Evolutionary conservation across 2,888 invertebrate species (phyloP).

Genomic region (Callimorpha dominula): DNA sequence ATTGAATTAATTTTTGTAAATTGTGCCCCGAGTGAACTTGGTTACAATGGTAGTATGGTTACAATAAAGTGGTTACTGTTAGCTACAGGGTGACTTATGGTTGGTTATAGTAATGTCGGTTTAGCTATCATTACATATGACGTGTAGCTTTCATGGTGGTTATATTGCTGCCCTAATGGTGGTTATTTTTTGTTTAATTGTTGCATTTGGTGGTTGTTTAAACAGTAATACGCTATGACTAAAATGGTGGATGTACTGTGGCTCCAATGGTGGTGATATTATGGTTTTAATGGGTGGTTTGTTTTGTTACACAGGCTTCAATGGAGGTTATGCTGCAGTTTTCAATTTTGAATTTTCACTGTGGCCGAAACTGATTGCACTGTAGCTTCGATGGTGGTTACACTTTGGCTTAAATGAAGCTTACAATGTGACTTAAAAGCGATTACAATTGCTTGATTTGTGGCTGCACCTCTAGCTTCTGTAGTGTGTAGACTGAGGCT

Average conservation of each 20-base stretch:
- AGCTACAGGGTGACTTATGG: not conserved
- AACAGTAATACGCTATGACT: not conserved
- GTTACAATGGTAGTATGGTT: not conserved
- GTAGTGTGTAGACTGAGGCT: not conserved
- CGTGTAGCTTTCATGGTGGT: not conserved
- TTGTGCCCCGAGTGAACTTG: not conserved
- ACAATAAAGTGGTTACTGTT: not conserved
- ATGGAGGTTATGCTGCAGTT: not conserved
- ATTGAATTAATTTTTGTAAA: too few relatives aligned
- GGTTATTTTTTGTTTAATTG: not conserved
- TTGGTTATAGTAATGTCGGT: not conserved
- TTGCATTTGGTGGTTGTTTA: not conserved
- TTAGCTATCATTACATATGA: not conserved
- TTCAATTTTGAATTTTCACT: not conserved
- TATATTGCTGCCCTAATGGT: not conserved
- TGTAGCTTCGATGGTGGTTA: too few relatives aligned
- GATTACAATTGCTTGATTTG: too few relatives aligned
- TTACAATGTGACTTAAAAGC: too few relatives aligned
- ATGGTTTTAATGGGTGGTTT: not conserved
- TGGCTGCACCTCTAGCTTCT: too few relatives aligned
- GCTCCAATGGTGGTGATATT: not conserved
- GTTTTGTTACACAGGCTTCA: not conserved
- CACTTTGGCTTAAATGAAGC: too few relatives aligned
- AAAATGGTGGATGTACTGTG: not conserved
- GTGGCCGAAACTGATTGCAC: too few relatives aligned